Evolutionary conservation across 23 tunicate species (phyloP).

Genomic region (Styela plicata): DNA sequence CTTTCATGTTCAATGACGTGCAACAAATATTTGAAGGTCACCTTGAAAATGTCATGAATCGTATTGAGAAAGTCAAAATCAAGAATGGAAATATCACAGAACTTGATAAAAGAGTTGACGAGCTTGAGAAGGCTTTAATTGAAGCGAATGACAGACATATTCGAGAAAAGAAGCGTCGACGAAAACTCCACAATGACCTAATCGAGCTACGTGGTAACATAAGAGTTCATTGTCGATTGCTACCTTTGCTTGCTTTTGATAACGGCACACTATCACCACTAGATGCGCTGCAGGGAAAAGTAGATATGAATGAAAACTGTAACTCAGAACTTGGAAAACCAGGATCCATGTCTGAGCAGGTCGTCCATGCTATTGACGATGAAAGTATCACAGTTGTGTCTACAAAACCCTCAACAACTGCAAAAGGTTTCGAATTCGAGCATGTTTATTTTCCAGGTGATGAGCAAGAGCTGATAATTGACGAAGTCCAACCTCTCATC

Average conservation of each 20-base stretch:
- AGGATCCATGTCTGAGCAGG: constrained; percentile 23
- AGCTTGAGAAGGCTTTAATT: constrained; percentile 1
- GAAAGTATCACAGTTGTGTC: constrained; percentile 33
- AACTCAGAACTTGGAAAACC: background rate
- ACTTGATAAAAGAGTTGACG: constrained; percentile 9
- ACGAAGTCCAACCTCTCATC: constrained; percentile 53
- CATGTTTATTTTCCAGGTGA: constrained; percentile 43
- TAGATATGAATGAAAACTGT: background rate
- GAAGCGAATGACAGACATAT: constrained; percentile 29
- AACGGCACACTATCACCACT: background rate
- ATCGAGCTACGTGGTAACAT: constrained; percentile 69
- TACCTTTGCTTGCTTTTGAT: constrained; percentile 52
- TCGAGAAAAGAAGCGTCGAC: constrained; percentile 41
- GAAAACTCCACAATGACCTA: constrained; percentile 46
- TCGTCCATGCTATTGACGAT: constrained; percentile 41
- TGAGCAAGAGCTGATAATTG: constrained; percentile 34
- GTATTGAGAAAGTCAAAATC: constrained; percentile 19
- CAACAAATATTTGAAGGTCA: constrained; percentile 24
- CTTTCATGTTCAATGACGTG: constrained; percentile 21
- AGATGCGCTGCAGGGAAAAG: background rate
- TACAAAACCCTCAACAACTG: constrained; percentile 22
- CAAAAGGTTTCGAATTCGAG: constrained; percentile 49
- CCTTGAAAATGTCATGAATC: background rate
- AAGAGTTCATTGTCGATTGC: constrained; percentile 61
- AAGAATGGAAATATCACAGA: constrained; percentile 1